Percentiles rank a stretch among this genome's conserved stretches.
Conservation (phyloP, 2,888 invertebrate species). For the Craniophora ligustri region DNA sequence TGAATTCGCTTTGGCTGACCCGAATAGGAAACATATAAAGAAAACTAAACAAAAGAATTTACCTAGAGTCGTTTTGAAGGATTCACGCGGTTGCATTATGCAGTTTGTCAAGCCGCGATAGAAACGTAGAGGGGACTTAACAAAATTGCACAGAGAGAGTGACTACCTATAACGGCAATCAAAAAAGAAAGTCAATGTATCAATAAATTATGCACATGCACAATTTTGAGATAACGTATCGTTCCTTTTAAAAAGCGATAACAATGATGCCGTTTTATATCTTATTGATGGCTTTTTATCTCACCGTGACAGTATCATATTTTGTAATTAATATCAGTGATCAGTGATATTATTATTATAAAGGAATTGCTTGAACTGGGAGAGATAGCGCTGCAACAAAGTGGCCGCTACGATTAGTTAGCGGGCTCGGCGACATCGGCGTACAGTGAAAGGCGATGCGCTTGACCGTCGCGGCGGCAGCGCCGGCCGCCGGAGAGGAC, state of each 20-base stretch:
- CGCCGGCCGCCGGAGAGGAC: slow-evolving; percentile 66
- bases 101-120: slow-evolving; percentile 3
- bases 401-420: slow-evolving; percentile 34
- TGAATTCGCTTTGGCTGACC: slow-evolving; percentile 27
- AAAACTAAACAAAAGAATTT: slow-evolving; percentile 9
- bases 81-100: slow-evolving; percentile 37
- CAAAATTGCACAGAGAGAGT: not conserved
- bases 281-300: slow-evolving; percentile 33
- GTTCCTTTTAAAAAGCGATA: slow-evolving; percentile 24
- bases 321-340: slow-evolving; percentile 32
- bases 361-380: slow-evolving; percentile 22
- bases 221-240: slow-evolving; percentile 39
- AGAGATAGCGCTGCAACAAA: slow-evolving; percentile 27
- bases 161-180: not conserved
- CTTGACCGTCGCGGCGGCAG: slow-evolving; percentile 74
- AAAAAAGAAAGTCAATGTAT: not conserved
- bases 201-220: slow-evolving; percentile 34
- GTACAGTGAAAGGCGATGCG: slow-evolving; percentile 73
- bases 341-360: slow-evolving; percentile 36
- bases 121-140: not conserved
- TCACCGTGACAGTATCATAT: slow-evolving; percentile 49
- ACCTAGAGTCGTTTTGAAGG: slow-evolving; percentile 16
- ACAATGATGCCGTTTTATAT: slow-evolving; percentile 36
- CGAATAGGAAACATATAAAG: slow-evolving; percentile 14
- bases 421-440: slow-evolving; percentile 23